Evolutionary conservation across 2,113 vertebrate genomes (phyloP).

Genomic region (Quiscalus mexicanus): DNA sequence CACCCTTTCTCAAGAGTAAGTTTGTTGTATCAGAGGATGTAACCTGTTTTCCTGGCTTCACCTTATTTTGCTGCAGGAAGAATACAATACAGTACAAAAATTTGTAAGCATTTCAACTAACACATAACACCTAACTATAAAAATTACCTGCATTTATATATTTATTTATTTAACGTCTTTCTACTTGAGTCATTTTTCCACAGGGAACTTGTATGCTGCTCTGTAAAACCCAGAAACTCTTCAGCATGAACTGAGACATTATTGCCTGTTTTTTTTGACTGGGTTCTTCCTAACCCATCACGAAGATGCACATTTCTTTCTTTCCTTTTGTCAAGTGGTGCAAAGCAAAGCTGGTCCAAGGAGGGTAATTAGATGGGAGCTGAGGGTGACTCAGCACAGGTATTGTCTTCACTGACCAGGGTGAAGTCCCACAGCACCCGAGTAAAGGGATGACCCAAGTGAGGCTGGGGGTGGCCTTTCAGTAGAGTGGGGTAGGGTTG

Average conservation of each 20-base stretch:
- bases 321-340: background rate
- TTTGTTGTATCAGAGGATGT: background rate
- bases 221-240: background rate
- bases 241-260: background rate
- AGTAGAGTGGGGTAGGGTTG: background rate
- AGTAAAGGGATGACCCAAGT: background rate
- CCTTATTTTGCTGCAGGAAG: background rate
- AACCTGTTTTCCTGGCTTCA: background rate
- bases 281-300: background rate
- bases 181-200: background rate
- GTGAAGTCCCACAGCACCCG: background rate
- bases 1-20: background rate
- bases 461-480: background rate
- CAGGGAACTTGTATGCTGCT: background rate
- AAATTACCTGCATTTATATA: background rate
- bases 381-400: background rate
- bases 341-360: background rate
- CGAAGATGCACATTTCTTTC: background rate
- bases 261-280: background rate
- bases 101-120: background rate
- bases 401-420: background rate
- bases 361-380: background rate
- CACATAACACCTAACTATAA: background rate
- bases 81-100: background rate
- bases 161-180: background rate